Evolutionary conservation across 2,113 vertebrate species (phyloP).

Genomic region (Amia ocellicauda): DNA sequence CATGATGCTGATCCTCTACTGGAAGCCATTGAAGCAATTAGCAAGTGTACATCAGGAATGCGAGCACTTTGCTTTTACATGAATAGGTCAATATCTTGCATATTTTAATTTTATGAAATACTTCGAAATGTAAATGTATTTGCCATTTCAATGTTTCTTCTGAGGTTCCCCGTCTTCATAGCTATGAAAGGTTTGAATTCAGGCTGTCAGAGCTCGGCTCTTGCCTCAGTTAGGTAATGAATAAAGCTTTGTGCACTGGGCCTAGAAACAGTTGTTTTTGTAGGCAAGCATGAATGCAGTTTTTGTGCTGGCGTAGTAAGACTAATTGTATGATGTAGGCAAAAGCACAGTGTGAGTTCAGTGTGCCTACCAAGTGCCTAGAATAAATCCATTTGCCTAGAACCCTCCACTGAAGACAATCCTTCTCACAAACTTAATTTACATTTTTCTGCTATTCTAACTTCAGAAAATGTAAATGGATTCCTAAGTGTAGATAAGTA

Average conservation of each 20-base stretch:
- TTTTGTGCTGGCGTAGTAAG: slow-evolving; percentile 37
- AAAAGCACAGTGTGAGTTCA: slow-evolving; percentile 27
- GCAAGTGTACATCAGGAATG: no score
- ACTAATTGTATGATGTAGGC: slow-evolving; percentile 50
- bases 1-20: neutral
- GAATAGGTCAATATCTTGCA: no score
- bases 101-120: neutral
- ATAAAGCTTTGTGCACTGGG: slow-evolving; percentile 53
- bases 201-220: slow-evolving; percentile 34
- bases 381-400: neutral
- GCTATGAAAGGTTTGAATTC: slow-evolving; percentile 46
- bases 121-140: neutral
- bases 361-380: neutral
- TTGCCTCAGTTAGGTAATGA: slow-evolving; percentile 51
- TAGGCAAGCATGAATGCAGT: slow-evolving; percentile 50
- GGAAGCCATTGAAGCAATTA: no score
- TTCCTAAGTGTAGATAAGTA: no score
- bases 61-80: no score
- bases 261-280: slow-evolving; percentile 46
- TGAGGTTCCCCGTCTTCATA: slow-evolving; percentile 23
- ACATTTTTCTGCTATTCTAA: no score
- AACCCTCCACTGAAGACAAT: neutral
- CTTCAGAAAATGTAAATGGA: no score
- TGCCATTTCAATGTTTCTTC: neutral
- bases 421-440: no score